phyloP scores from a whole-genome alignment of 2,888 invertebrate genomes.

The Leucoma salicis region DNA sequence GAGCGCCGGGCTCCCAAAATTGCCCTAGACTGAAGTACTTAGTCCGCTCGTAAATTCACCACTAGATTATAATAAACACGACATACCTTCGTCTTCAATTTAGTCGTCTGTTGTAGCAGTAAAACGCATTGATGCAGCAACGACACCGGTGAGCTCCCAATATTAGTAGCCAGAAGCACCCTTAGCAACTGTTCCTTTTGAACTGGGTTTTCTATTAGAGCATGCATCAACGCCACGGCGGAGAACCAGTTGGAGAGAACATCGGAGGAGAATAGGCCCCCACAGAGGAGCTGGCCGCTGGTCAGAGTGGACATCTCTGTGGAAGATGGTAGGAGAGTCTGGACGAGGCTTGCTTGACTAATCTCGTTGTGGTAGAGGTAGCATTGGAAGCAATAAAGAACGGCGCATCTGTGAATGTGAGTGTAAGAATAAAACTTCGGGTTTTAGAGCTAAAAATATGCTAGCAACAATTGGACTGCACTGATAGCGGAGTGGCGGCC shows the following conservation, averaged over 20 bases:
- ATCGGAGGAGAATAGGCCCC: slow-evolving; percentile 94
- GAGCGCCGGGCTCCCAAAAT: no score
- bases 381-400: slow-evolving; percentile 98
- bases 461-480: no score
- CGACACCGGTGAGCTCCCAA: slow-evolving; percentile 92
- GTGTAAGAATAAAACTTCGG: neutral
- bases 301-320: slow-evolving; percentile 87
- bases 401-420: slow-evolving; percentile 88
- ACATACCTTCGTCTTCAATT: slow-evolving; percentile 87
- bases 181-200: slow-evolving; percentile 95
- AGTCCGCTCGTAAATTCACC: no score
- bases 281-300: slow-evolving; percentile 95
- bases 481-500: no score
- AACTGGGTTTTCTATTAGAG: slow-evolving; percentile 90
- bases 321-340: slow-evolving; percentile 94
- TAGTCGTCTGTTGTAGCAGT: slow-evolving; percentile 91
- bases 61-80: no score
- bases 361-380: slow-evolving; percentile 96
- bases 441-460: no score
- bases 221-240: slow-evolving; percentile 94
- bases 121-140: slow-evolving; percentile 94
- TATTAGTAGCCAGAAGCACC: slow-evolving; percentile 93
- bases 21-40: no score
- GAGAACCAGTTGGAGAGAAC: slow-evolving; percentile 97
- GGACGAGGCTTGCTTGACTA: slow-evolving; percentile 93